Conservation (phyloP, 2,888 invertebrate species). For the Drosophila limbata region DNA sequence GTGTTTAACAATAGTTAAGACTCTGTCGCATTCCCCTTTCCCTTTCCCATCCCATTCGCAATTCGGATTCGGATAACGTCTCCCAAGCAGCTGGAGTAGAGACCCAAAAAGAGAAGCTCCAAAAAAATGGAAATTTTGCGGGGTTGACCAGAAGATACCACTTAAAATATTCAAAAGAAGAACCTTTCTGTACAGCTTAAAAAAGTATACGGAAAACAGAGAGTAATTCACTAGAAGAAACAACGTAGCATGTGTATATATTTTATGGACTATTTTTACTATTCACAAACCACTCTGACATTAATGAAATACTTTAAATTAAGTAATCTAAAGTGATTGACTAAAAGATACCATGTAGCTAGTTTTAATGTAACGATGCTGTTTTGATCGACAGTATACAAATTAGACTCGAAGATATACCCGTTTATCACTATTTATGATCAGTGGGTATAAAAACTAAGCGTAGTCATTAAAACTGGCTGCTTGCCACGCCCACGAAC, state of each 20-base stretch:
- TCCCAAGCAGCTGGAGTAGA: slow-evolving; percentile 17
- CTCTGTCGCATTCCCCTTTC: slow-evolving; percentile 22
- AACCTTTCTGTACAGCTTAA: too few relatives aligned
- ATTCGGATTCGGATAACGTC: slow-evolving; percentile 18
- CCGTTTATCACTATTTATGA: not conserved
- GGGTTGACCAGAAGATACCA: slow-evolving; percentile 1
- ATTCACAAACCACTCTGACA: not conserved
- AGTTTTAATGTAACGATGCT: not conserved
- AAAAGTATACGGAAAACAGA: too few relatives aligned
- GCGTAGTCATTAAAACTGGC: slow-evolving; percentile 53
- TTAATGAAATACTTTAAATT: not conserved
- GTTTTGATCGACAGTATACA: not conserved
- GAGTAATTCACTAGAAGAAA: too few relatives aligned
- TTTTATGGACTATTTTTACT: too few relatives aligned
- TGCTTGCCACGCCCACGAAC: slow-evolving; percentile 38
- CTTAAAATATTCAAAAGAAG: not conserved
- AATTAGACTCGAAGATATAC: not conserved
- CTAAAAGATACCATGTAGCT: not conserved
- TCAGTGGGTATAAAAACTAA: slow-evolving; percentile 38
- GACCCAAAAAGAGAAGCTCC: not conserved
- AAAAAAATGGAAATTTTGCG: not conserved
- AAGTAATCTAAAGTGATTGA: not conserved
- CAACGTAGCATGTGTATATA: not conserved
- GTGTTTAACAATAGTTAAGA: slow-evolving; percentile 70
- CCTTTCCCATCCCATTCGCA: slow-evolving; percentile 5